Evolutionary conservation across 2,888 invertebrate genomes (phyloP), one percentile per base, ranked within the genome.

Genomic region (Chaitophorus viminalis): DNA sequence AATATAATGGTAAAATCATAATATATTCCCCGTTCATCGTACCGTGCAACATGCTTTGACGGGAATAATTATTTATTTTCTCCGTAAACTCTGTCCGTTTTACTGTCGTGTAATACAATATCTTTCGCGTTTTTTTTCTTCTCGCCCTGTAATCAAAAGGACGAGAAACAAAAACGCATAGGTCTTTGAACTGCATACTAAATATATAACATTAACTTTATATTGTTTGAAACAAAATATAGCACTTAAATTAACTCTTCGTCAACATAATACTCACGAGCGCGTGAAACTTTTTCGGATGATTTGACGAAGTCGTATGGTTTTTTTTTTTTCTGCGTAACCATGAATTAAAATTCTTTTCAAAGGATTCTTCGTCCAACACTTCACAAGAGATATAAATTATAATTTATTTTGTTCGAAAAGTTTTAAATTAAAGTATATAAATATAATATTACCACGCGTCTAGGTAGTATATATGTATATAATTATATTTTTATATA

Each of bases 351-450:
- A 70, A 82, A 70, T 46, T 60, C 39, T 79, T 82, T 82, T 52
- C 70, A 82, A 82, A 82, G 70, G n/a, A 21, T 46, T 70, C 21
- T 17, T 31, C 52, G 46, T 31, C 2, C 9, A 29, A 82, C 52
- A 70, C 82, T 82, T 70, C 31, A n/a, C 52, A 9, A 31, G 46
- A 46, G 31, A 70, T 82, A 70, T 82, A 70, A 52, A 82, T 82
- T 70, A 33, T 52, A 70, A 52, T 70, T 46, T 52, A 46, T 82
- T 70, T 82, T 17, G 46, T 70, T 70, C 17, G 17, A 31, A 82
- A 82, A 82, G 70, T 82, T 82, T 82, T 70, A 82, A 82, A 52
- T 82, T 70, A 82, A 82, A 82, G 52, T 82, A 29, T 78, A 77
- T n/a, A 46, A 46, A 46, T 46, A 46, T 14, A 46, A 46, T 36